A percentile compares a stretch with the other conserved stretches of the same genome.
Conservation (phyloP, 2,888 invertebrate genomes). For the Nymphalis c-album region DNA sequence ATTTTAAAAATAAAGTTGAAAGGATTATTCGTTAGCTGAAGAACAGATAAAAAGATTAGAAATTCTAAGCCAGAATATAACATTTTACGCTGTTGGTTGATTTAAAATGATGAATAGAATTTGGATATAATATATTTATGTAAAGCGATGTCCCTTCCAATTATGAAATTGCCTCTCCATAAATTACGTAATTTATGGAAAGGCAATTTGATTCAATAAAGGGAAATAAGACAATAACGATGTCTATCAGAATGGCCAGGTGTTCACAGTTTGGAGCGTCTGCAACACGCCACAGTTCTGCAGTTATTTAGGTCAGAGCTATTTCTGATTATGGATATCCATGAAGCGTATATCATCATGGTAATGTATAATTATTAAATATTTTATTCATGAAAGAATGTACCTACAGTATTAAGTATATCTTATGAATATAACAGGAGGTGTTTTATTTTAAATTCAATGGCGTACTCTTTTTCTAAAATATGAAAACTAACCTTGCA, state of each 20-base stretch:
- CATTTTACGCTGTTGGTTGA: not conserved
- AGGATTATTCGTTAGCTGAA: too few relatives aligned
- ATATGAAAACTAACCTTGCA: not conserved
- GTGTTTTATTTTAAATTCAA: too few relatives aligned
- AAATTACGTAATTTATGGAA: not conserved
- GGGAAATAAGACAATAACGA: not conserved
- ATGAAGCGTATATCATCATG: not conserved
- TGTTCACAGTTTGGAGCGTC: constrained; percentile 2
- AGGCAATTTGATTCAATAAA: not conserved
- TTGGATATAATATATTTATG: not conserved
- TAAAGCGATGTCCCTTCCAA: not conserved
- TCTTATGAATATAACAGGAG: too few relatives aligned
- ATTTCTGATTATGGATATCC: constrained; percentile 18
- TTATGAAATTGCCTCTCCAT: not conserved
- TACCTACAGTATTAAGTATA: too few relatives aligned
- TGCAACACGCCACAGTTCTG: not conserved
- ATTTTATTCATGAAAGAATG: too few relatives aligned
- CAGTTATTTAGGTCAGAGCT: constrained; percentile 21
- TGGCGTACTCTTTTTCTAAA: too few relatives aligned
- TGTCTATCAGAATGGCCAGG: not conserved
- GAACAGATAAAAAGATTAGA: not conserved
- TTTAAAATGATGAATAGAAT: not conserved
- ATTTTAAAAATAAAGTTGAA: too few relatives aligned
- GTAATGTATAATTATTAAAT: not conserved
- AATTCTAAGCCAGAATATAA: not conserved